Percentiles rank a stretch among this genome's conserved stretches.
Evolutionary conservation across 2,113 vertebrate genomes (phyloP).

Genomic region (Daphoenositta chrysoptera): DNA sequence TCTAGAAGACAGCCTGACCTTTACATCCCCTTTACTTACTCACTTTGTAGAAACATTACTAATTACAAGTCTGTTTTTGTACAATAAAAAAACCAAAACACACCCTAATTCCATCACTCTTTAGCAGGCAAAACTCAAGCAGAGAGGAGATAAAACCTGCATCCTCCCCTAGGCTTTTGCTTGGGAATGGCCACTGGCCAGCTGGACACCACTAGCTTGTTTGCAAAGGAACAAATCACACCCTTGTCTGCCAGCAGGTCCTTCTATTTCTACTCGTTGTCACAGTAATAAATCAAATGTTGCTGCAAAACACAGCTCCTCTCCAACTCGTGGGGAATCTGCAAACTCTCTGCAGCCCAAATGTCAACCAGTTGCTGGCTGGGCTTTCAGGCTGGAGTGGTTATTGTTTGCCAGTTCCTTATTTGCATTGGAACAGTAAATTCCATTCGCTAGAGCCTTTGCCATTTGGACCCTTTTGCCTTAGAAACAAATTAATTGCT

Average conservation of each 20-base stretch:
- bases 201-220: neutral
- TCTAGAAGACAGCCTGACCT: neutral
- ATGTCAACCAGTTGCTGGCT: constrained; percentile 25
- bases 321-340: constrained; percentile 11
- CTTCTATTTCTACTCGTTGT: constrained; percentile 50
- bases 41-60: neutral
- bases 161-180: neutral
- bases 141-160: neutral
- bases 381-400: neutral
- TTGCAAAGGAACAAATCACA: constrained; percentile 35
- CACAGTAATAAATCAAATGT: constrained; percentile 57
- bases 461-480: neutral
- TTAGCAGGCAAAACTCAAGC: neutral
- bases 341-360: constrained; percentile 37
- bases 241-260: constrained; percentile 15
- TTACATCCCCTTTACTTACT: neutral
- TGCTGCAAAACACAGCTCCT: constrained; percentile 44
- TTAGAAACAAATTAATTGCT: constrained; percentile 37
- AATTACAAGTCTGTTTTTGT: neutral
- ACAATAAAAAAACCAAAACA: neutral
- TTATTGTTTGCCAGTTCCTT: constrained; percentile 28
- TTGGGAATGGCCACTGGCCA: constrained; percentile 16
- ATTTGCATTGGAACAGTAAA: constrained; percentile 40
- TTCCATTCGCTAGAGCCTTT: constrained; percentile 4
- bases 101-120: neutral